Evolutionary conservation across 2,113 vertebrate genomes (phyloP).

Genomic region (Semnopithecus entellus): DNA sequence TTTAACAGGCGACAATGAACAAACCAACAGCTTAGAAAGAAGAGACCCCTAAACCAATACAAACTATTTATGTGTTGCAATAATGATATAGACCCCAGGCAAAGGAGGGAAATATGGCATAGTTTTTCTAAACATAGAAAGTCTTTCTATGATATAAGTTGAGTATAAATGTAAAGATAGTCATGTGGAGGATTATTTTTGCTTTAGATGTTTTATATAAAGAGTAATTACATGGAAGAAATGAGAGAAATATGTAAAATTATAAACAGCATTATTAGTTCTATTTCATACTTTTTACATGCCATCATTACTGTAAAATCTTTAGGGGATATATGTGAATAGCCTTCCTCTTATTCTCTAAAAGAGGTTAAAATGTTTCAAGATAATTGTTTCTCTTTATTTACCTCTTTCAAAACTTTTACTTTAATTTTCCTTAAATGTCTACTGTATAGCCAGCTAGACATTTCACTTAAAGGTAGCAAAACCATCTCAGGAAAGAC

Average conservation of each 20-base stretch:
- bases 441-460: background rate
- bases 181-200: slow-evolving; percentile 15
- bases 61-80: background rate
- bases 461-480: slow-evolving; percentile 9
- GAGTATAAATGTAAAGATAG: background rate
- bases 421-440: background rate
- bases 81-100: fast-evolving
- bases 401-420: slow-evolving; percentile 35
- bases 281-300: slow-evolving; percentile 40
- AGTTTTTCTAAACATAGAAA: background rate
- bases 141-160: background rate
- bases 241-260: slow-evolving; percentile 33
- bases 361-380: slow-evolving; percentile 56
- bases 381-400: slow-evolving; percentile 52
- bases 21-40: slow-evolving; percentile 42
- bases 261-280: slow-evolving; percentile 32
- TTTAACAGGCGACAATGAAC: background rate
- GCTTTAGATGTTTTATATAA: background rate
- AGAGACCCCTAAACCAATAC: background rate
- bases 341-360: slow-evolving; percentile 52
- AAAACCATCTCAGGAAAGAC: background rate
- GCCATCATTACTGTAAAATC: slow-evolving; percentile 37
- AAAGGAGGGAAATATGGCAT: background rate
- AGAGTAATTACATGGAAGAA: slow-evolving; percentile 43
- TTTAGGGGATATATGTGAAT: background rate